These are phyloP conservation scores for Phoeniculus purpureus DNA, from an alignment of 2,797 vertebrate genomes.

Conservation along the genomic window DNA sequence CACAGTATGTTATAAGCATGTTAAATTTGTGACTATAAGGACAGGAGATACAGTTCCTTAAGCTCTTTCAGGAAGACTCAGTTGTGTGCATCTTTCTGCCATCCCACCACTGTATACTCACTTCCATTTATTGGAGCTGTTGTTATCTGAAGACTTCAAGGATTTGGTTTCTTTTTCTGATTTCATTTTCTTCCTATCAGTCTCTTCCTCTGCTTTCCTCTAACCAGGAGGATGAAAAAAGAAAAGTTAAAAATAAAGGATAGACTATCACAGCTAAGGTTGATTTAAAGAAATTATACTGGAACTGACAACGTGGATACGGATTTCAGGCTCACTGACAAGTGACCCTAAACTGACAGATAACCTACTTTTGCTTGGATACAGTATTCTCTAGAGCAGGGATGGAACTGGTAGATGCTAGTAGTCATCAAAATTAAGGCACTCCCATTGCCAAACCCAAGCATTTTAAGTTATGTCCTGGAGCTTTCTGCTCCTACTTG, in stretches of 20 bases:
- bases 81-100: neutral
- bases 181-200: slow-evolving; percentile 84
- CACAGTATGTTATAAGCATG: neutral
- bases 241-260: neutral
- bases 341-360: neutral
- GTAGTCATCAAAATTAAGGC: neutral
- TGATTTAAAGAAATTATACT: neutral
- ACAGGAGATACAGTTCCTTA: neutral
- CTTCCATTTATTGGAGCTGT: slow-evolving; percentile 79
- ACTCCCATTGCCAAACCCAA: neutral
- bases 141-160: slow-evolving; percentile 65
- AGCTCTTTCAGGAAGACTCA: neutral
- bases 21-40: neutral
- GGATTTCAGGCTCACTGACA: neutral
- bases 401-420: neutral
- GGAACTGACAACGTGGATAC: neutral
- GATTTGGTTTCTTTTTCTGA: slow-evolving; percentile 79
- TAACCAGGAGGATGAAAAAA: slow-evolving; percentile 42
- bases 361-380: neutral
- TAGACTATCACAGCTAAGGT: neutral
- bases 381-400: neutral
- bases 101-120: slow-evolving; percentile 75
- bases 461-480: neutral
- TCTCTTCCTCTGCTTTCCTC: slow-evolving; percentile 75
- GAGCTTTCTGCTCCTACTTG: neutral